phyloP scores from a whole-genome alignment of 1,140 invertebrate species.

The Neoseiulus cucumeris region DNA sequence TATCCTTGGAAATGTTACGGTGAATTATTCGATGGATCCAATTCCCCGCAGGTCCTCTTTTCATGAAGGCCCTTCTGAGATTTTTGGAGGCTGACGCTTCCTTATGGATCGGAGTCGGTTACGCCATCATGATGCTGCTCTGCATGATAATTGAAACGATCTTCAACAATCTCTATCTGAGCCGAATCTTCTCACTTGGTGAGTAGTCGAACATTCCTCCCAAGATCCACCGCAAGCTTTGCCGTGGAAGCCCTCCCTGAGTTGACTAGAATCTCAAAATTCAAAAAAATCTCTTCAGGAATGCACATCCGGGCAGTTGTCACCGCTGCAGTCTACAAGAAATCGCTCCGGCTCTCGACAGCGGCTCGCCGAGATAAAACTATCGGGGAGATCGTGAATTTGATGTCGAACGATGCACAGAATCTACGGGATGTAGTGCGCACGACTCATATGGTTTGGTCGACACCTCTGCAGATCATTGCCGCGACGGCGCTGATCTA shows the following conservation, averaged over 20 bases:
- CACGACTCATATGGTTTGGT: constrained; percentile 90
- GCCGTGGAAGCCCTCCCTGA: no score
- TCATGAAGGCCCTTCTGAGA: not conserved
- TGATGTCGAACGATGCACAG: constrained; percentile 68
- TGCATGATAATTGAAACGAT: constrained; percentile 36
- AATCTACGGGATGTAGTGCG: constrained; percentile 63
- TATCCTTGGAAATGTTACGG: not conserved
- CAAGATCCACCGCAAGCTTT: no score
- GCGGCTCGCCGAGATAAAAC: constrained; percentile 37
- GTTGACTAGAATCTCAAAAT: no score
- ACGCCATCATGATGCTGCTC: constrained; percentile 36
- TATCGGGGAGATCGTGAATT: constrained; percentile 71
- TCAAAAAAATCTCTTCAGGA: constrained; percentile 9
- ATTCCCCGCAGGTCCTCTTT: not conserved
- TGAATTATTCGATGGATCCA: not conserved
- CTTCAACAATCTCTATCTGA: constrained; percentile 68
- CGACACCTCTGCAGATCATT: constrained; percentile 67
- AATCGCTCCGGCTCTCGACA: constrained; percentile 24
- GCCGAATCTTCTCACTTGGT: constrained; percentile 46
- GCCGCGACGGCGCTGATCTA: not conserved
- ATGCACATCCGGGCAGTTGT: constrained; percentile 21
- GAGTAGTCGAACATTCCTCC: constrained; percentile 16
- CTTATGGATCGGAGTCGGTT: constrained; percentile 67
- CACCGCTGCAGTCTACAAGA: constrained; percentile 22
- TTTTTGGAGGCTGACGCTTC: constrained; percentile 29